These are phyloP conservation scores for Bambusicola thoracicus DNA, from an alignment of 2,113 vertebrate genomes.

Conservation along the genomic window DNA sequence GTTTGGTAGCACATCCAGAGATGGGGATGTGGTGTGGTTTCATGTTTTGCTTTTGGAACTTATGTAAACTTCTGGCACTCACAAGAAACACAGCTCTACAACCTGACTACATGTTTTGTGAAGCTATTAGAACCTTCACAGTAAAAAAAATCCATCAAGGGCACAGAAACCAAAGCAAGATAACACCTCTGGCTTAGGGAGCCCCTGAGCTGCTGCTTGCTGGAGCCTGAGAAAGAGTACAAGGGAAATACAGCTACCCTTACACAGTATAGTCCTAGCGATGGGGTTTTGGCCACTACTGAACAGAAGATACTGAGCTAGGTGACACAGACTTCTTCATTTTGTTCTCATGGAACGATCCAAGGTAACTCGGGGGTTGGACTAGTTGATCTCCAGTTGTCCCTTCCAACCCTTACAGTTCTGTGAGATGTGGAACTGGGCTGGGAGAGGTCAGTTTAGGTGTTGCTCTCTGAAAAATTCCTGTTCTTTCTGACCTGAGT, in stretches of 20 bases:
- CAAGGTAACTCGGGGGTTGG: too few species aligned
- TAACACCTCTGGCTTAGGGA: background rate
- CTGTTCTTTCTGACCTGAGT: background rate
- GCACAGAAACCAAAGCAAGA: conserved; percentile 23
- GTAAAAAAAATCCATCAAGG: background rate
- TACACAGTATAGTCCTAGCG: background rate
- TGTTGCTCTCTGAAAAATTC: background rate
- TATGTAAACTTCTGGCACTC: background rate
- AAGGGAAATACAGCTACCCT: background rate
- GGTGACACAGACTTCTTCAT: background rate
- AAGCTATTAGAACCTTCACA: background rate
- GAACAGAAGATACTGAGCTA: background rate
- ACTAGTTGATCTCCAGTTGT: too few species aligned
- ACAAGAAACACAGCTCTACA: background rate
- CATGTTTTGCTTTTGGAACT: conserved; percentile 23
- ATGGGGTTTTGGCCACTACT: background rate
- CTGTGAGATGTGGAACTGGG: background rate
- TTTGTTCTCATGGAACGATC: background rate
- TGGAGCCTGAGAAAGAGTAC: background rate
- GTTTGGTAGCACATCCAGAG: conserved; percentile 31
- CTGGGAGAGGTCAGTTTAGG: background rate
- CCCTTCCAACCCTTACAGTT: too few species aligned
- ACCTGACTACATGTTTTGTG: background rate
- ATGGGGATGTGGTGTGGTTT: conserved; percentile 17
- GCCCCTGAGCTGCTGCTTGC: background rate